Base-by-base conservation (phyloP, 2,888 invertebrate species). In the Microctonus hyperodae region DNA sequence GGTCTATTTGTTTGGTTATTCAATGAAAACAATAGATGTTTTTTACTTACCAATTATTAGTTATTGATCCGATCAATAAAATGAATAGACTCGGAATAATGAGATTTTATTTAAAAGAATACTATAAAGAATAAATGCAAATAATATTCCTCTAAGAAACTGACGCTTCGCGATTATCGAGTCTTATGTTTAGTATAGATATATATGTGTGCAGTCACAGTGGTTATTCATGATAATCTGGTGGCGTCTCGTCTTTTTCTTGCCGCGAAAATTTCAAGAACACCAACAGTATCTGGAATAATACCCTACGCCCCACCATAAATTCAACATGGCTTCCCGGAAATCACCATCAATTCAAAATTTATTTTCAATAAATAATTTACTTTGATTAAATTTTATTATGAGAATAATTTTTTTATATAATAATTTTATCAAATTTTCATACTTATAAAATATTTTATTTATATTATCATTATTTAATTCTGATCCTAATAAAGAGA, bases 241-340 rank as follows among this genome's bases (percentile, higher is more conserved):
- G 59, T 63, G 60, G 71, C 71, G 71, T 69, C 71, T 61, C 33
- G 23, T 60, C 59, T 59, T 67, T 64, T 20, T 33, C 63, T 72
- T 72, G 71, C 72, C 72, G 72, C 72, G 71, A 71, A 72, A 72
- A 72, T 60, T 60, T 1, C 44, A 51, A 55, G 11, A 37, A 22
- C 68, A 66, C 69, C 72, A 72, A 72, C 60, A 20, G 16, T 11
- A 33, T 59, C 22, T 7, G n/a, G n/a, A 10, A 57, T 64, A 68
- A 70, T 64, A 66, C 48, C 22, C 50, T 68, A 25, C 16, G 16
- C 16, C 16, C 7, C 7, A 44, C 16, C 16, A 3, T n/a, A 13
- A 3, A 37, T 37, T 37, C n/a, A 11, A n/a, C n/a, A 37, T n/a
- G 3, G 37, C 2, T 13, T 37, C 11, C 37, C 37, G 37, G n/a